phyloP scores from a whole-genome alignment of 2,888 invertebrate genomes.

The Tachystola acroxantha region DNA sequence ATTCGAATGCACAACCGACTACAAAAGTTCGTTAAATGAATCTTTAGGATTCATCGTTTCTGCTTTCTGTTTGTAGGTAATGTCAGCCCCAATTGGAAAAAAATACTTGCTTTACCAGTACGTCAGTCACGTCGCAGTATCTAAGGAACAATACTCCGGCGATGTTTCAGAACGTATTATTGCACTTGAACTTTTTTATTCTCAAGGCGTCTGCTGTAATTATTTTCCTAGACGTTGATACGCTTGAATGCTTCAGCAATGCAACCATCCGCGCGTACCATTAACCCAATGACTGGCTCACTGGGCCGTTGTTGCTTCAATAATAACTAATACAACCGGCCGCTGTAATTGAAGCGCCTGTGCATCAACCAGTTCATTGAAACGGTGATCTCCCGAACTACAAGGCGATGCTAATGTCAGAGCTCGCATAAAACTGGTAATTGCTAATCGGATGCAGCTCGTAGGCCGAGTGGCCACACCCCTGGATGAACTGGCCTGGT shows the following conservation, averaged over 20 bases:
- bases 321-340: conserved; percentile 33
- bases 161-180: conserved; percentile 1
- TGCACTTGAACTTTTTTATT: conserved; percentile 18
- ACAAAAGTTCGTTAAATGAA: no score
- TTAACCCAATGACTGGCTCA: conserved; percentile 71
- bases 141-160: neutral
- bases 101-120: no score
- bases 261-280: conserved; percentile 54
- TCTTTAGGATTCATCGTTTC: no score
- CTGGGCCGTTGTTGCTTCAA: conserved; percentile 45
- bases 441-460: conserved; percentile 2
- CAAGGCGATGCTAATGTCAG: neutral
- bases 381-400: conserved; percentile 2
- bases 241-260: conserved; percentile 37
- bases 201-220: conserved; percentile 24
- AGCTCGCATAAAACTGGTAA: conserved; percentile 6
- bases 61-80: no score
- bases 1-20: no score
- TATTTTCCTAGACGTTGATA: conserved; percentile 18
- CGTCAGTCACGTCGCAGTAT: no score
- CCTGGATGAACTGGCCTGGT: conserved; percentile 2
- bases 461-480: conserved; percentile 5
- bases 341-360: conserved; percentile 32
- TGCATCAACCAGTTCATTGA: conserved; percentile 15
- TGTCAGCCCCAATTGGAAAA: no score